Evolutionary conservation across 2,113 vertebrate genomes (phyloP).

Genomic region (Clarias magur): DNA sequence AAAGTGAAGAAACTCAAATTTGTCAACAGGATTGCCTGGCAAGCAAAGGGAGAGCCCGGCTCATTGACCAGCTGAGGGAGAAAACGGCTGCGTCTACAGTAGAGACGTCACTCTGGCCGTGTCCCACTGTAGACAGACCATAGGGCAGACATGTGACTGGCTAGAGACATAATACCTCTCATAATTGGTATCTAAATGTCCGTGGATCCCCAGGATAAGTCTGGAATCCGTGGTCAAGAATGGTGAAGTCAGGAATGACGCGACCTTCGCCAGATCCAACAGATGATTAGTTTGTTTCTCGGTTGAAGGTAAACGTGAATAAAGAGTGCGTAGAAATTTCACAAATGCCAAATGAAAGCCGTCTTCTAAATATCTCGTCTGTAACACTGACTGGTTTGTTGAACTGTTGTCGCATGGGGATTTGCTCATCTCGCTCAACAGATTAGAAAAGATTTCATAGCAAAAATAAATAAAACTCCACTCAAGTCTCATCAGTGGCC

Average conservation of each 20-base stretch:
- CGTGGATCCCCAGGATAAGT: not conserved
- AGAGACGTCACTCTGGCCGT: not conserved
- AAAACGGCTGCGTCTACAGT: not conserved
- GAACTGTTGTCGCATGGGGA: not conserved
- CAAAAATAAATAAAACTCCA: not conserved
- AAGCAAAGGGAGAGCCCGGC: not conserved
- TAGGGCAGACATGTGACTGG: not conserved
- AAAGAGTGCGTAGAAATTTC: not conserved
- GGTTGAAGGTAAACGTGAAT: not conserved
- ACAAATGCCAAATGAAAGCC: not conserved
- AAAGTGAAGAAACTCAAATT: not conserved
- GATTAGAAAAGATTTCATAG: not conserved
- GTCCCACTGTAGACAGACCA: not conserved
- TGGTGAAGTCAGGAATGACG: not conserved
- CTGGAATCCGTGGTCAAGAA: not conserved
- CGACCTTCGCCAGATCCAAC: not conserved
- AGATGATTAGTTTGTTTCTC: not conserved
- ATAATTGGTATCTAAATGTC: not conserved
- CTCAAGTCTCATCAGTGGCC: no score
- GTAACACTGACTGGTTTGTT: not conserved
- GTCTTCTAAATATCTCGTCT: not conserved
- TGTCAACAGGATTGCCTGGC: not conserved
- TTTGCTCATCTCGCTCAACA: not conserved
- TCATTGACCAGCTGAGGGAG: not conserved
- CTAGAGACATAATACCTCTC: not conserved